Evolutionary conservation across 2,797 vertebrate genomes (phyloP).

Genomic region (Lepilemur ruficaudatus): DNA sequence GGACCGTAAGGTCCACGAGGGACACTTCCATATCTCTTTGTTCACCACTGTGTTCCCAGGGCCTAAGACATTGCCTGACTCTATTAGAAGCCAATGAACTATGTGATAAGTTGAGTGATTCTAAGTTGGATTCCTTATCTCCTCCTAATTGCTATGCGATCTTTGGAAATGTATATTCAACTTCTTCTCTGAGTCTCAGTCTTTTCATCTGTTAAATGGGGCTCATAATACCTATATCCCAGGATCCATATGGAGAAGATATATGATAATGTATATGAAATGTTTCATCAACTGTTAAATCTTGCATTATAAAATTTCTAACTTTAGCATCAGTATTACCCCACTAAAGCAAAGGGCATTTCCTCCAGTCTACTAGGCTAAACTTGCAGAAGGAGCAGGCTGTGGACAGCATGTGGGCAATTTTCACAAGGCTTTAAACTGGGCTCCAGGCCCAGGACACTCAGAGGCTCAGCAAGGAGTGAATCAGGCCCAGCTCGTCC

Average conservation of each 20-base stretch:
- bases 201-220: not conserved
- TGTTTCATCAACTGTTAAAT: not conserved
- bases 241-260: not conserved
- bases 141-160: not conserved
- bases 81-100: not conserved
- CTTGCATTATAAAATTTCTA: not conserved
- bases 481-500: not conserved
- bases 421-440: constrained; percentile 20
- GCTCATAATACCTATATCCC: not conserved
- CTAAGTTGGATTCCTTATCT: not conserved
- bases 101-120: not conserved
- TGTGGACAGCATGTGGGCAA: not conserved
- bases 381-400: not conserved
- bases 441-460: constrained; percentile 15
- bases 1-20: not conserved
- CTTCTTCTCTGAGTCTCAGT: not conserved
- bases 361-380: not conserved
- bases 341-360: not conserved
- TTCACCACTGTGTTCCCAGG: not conserved
- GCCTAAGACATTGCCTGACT: not conserved
- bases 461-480: not conserved
- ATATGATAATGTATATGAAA: not conserved
- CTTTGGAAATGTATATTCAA: constrained; percentile 34
- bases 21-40: not conserved
- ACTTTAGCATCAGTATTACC: not conserved